Evolutionary conservation across 53 echinoderm and acorn worm species (phyloP), one percentile per base, ranked within the genome.

Genomic region (Temnopleurus reevesii): DNA sequence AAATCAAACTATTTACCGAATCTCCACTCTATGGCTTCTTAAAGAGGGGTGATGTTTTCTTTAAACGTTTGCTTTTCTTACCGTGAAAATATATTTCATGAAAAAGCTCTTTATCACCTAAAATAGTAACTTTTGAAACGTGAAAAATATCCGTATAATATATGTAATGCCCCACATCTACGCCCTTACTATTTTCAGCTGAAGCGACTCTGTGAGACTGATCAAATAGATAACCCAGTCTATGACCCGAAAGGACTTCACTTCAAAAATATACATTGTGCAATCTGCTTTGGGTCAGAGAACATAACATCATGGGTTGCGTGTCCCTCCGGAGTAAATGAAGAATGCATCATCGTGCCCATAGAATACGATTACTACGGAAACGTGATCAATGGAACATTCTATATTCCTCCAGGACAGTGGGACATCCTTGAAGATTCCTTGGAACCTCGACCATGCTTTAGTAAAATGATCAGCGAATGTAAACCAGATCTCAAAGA

Each of bases 241-340:
- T 82, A 55, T 53, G 51, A 24, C 55, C 53, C 27, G 36, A 35
- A 82, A 28, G 83, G 83, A 4, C 31, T 82, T 55, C 83, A 82
- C 36, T 82, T 19, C 55, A 12, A 12, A 34, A 82, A 55, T 51
- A 21, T 31, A 18, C 29, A 54, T 53, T 82, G 83, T 19, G 83
- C 56, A 15, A 18, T 82, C 17, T 82, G 83, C 19, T 31, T 55
- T 25, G 83, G 55, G 1, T 29, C 21, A 4, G 31, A 31, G 12
- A 36, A 82, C 83, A 18, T 19, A 18, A 82, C 55, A 4, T 17
- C 30, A 18, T 82, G 83, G 83, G 49, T 46, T 9, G 46, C 19
- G 25, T 79, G 79, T 46, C 28, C 19, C 10, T 76, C 76, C 15
- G n/a, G n/a, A n/a, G 41, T 3, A 15, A 0, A 71, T 5, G 41